Percentiles rank a stretch among this genome's conserved stretches.
Conservation (phyloP, 2,797 vertebrate species). For the Syngnathus rostellatus region DNA sequence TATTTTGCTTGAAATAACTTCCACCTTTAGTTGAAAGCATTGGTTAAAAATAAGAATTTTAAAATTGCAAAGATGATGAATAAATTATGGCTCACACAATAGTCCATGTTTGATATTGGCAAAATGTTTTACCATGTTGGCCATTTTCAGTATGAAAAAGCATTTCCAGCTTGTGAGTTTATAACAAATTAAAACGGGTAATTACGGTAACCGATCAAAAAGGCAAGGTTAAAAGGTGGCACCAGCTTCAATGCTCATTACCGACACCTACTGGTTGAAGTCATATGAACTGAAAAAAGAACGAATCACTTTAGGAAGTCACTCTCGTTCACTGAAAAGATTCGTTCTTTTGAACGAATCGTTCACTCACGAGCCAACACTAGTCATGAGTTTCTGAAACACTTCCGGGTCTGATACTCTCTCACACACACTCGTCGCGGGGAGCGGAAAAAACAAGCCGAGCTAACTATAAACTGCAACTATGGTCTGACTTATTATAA, state of each 20-base stretch:
- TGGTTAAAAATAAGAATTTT: constrained; percentile 23
- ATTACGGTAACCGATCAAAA: too few species aligned
- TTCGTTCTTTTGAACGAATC: too few species aligned
- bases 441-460: not conserved
- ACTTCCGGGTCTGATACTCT: not conserved
- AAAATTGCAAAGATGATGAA: constrained; percentile 40
- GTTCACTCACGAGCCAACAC: not conserved
- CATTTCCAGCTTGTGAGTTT: too few species aligned
- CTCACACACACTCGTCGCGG: too few species aligned
- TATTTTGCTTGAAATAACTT: constrained; percentile 21
- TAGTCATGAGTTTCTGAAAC: constrained; percentile 17
- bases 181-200: too few species aligned
- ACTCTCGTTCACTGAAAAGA: too few species aligned
- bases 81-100: constrained; percentile 37
- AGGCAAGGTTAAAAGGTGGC: too few species aligned
- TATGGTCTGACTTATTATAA: constrained; percentile 72
- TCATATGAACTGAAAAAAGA: too few species aligned
- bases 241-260: too few species aligned
- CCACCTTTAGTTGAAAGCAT: constrained; percentile 15
- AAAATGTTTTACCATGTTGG: not conserved
- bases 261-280: too few species aligned
- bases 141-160: too few species aligned
- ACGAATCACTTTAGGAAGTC: too few species aligned
- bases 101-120: not conserved
- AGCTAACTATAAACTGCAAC: not conserved